A percentile compares a stretch with the other conserved stretches of the same genome.
These are phyloP conservation scores for Agapornis canus DNA, from an alignment of 2,797 vertebrate species.

Conservation along the genomic window DNA sequence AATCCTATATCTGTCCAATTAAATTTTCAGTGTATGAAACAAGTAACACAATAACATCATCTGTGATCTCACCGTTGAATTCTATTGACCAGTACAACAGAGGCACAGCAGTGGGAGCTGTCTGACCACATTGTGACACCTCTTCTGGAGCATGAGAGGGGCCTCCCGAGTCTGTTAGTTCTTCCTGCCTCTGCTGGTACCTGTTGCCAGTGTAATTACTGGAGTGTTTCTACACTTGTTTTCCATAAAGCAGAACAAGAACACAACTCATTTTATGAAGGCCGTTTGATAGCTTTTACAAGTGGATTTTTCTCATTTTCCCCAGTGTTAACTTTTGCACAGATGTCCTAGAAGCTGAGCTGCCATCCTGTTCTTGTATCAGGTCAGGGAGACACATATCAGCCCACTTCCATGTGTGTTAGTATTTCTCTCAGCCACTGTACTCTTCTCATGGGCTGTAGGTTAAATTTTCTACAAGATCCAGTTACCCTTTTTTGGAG, in stretches of 20 bases:
- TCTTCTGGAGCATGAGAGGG: background rate
- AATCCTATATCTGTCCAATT: background rate
- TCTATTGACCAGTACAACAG: rapidly evolving
- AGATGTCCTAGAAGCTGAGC: background rate
- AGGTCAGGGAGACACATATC: background rate
- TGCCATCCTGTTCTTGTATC: background rate
- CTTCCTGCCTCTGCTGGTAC: background rate
- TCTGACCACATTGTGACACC: rapidly evolving
- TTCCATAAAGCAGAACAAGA: background rate
- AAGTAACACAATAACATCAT: background rate
- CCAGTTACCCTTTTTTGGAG: background rate
- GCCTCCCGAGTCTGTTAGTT: background rate
- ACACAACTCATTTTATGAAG: background rate
- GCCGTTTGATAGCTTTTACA: background rate
- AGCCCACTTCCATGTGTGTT: background rate
- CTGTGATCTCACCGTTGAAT: background rate
- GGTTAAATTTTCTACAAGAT: background rate
- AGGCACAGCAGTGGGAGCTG: background rate
- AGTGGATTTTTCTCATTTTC: background rate
- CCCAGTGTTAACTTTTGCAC: background rate
- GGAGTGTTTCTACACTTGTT: background rate
- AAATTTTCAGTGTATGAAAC: background rate
- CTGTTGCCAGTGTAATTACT: background rate
- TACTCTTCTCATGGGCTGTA: background rate
- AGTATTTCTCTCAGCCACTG: background rate